phyloP scores from a whole-genome alignment of 2,797 vertebrate species.

The Lagocephalus sceleratus region DNA sequence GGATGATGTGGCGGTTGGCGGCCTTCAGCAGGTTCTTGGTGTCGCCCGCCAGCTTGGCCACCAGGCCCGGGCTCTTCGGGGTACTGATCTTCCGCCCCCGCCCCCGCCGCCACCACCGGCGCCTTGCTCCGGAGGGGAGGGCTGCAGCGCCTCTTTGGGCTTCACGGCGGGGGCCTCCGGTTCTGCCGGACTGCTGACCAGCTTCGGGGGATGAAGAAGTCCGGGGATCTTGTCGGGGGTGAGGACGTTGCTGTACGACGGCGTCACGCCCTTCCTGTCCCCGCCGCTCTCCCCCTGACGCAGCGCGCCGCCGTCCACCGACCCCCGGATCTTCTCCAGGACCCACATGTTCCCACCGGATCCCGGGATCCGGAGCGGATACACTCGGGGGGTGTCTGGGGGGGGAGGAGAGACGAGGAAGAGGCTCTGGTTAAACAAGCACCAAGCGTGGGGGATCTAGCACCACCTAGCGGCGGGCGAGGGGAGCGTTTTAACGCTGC shows the following conservation, averaged over 20 bases:
- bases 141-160: slow-evolving; percentile 68
- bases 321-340: slow-evolving; percentile 89
- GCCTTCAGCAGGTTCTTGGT: slow-evolving; percentile 83
- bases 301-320: slow-evolving; percentile 80
- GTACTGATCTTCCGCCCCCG: slow-evolving; percentile 80
- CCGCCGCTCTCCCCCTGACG: slow-evolving; percentile 75
- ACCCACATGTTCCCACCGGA: slow-evolving; percentile 86
- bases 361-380: slow-evolving; percentile 38
- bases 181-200: slow-evolving; percentile 80
- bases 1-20: slow-evolving; percentile 90
- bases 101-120: slow-evolving; percentile 72
- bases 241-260: slow-evolving; percentile 91
- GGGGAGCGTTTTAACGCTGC: too few species aligned
- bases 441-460: too few species aligned
- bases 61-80: slow-evolving; percentile 87
- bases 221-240: slow-evolving; percentile 97
- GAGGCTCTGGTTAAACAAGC: neutral
- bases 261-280: slow-evolving; percentile 71
- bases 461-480: too few species aligned
- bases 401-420: slow-evolving; percentile 22
- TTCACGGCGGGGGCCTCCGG: slow-evolving; percentile 55
- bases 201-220: slow-evolving; percentile 97
- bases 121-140: slow-evolving; percentile 81
- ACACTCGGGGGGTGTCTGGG: too few species aligned
- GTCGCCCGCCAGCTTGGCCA: slow-evolving; percentile 81